Evolutionary conservation across 2,797 vertebrate species (phyloP).

Genomic region (Chanos chanos): DNA sequence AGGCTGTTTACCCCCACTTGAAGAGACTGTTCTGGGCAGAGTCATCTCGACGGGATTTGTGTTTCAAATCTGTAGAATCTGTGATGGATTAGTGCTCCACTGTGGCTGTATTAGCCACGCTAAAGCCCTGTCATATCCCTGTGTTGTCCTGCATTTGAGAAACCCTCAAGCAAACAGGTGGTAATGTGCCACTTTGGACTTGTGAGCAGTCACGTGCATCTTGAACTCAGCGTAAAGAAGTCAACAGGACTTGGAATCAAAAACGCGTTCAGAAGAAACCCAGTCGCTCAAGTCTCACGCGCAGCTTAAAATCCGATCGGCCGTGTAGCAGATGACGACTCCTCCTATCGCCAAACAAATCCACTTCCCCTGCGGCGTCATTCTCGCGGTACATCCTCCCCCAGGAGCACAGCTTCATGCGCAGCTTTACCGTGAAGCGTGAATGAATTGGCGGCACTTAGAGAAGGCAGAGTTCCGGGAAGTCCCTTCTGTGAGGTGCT

Average conservation of each 20-base stretch:
- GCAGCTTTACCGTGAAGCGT: neutral
- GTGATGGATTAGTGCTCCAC: conserved; percentile 27
- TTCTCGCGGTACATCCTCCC: too few species aligned
- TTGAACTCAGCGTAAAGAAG: too few species aligned
- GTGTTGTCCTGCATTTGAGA: conserved; percentile 19
- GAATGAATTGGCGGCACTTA: neutral
- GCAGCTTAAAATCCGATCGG: too few species aligned
- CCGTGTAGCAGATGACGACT: too few species aligned
- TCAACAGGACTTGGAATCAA: too few species aligned
- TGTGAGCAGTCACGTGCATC: too few species aligned
- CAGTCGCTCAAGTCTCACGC: too few species aligned
- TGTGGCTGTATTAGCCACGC: conserved; percentile 39
- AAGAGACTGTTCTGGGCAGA: conserved; percentile 11
- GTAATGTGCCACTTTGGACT: too few species aligned
- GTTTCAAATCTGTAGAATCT: conserved; percentile 35
- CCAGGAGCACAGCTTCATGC: too few species aligned
- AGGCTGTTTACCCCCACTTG: conserved; percentile 14
- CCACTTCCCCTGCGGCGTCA: too few species aligned
- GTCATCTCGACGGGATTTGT: conserved; percentile 38
- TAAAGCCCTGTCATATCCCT: conserved; percentile 34
- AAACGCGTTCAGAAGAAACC: too few species aligned
- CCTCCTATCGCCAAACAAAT: too few species aligned
- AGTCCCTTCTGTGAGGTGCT: conserved; percentile 5
- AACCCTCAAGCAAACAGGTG: neutral
- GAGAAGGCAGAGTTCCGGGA: neutral